Percentiles rank a stretch among this genome's conserved stretches.
Conservation (phyloP, 2,888 invertebrate genomes). For the Gibbula magus region DNA sequence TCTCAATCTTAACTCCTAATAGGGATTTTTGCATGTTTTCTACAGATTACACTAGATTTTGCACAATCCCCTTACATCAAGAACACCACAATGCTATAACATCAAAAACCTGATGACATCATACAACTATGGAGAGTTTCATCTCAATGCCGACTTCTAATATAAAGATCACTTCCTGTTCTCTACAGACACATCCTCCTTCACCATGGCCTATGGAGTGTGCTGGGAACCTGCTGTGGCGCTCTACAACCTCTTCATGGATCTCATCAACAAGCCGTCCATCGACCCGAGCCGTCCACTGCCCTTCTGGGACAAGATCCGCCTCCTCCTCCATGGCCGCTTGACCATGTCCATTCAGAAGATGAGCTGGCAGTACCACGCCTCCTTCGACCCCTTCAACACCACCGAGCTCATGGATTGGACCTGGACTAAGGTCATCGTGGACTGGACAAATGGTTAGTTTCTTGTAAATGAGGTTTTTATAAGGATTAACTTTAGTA, state of each 20-base stretch:
- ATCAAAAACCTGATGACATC: too few species aligned
- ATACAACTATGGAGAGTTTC: too few species aligned
- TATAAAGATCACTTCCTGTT: neutral
- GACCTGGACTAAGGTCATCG: constrained; percentile 92
- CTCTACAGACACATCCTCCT: constrained; percentile 84
- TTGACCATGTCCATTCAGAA: constrained; percentile 90
- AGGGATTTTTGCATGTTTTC: too few species aligned
- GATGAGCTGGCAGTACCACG: constrained; percentile 93
- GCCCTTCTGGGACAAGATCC: constrained; percentile 98
- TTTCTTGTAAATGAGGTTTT: neutral
- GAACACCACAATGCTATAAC: too few species aligned
- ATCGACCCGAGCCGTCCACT: constrained; percentile 88
- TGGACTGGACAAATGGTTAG: constrained; percentile 95
- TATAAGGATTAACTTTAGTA: too few species aligned
- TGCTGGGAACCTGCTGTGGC: constrained; percentile 99
- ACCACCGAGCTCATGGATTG: constrained; percentile 99
- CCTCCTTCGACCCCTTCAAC: constrained; percentile 97
- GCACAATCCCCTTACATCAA: too few species aligned
- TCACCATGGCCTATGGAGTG: constrained; percentile 96
- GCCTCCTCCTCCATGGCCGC: constrained; percentile 93
- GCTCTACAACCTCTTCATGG: constrained; percentile 91
- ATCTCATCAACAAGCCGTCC: constrained; percentile 81
- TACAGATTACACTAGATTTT: too few species aligned
- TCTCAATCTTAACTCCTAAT: too few species aligned
- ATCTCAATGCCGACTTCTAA: too few species aligned